Evolutionary conservation across 1,140 invertebrate genomes (phyloP).

Genomic region (Formica exsecta): DNA sequence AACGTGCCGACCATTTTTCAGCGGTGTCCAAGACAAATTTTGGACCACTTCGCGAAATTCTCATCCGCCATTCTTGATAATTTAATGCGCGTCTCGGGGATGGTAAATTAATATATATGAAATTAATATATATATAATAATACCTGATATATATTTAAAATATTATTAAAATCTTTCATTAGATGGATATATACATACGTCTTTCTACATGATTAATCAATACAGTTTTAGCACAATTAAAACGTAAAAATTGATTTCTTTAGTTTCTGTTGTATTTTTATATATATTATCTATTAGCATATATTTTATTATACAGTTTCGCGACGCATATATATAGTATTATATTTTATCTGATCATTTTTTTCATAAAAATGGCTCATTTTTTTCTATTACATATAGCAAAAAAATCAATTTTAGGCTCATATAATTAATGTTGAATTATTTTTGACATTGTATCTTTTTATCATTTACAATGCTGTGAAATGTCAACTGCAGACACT

Average conservation of each 20-base stretch:
- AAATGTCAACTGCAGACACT: neutral
- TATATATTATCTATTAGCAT: neutral
- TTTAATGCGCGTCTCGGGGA: slow-evolving; percentile 41
- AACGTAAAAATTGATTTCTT: neutral
- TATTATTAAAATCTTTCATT: too few relatives aligned
- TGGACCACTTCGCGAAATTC: slow-evolving; percentile 48
- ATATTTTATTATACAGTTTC: neutral
- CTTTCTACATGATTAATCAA: neutral
- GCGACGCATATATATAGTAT: too few relatives aligned
- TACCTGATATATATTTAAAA: too few relatives aligned
- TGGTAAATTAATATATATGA: too few relatives aligned
- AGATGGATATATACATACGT: neutral
- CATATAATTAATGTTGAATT: neutral
- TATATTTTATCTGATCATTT: neutral
- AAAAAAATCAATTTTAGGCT: slow-evolving; percentile 13
- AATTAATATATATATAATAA: neutral
- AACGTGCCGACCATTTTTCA: slow-evolving; percentile 60
- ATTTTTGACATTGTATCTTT: neutral
- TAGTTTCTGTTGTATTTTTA: neutral
- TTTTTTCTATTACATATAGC: neutral
- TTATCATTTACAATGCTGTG: slow-evolving; percentile 7
- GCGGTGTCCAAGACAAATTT: slow-evolving; percentile 52
- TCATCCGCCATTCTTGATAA: slow-evolving; percentile 39
- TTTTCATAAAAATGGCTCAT: slow-evolving; percentile 2
- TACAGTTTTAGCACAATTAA: neutral